Base-by-base conservation (phyloP, 2,888 invertebrate genomes). In the Drosophila atripex region DNA sequence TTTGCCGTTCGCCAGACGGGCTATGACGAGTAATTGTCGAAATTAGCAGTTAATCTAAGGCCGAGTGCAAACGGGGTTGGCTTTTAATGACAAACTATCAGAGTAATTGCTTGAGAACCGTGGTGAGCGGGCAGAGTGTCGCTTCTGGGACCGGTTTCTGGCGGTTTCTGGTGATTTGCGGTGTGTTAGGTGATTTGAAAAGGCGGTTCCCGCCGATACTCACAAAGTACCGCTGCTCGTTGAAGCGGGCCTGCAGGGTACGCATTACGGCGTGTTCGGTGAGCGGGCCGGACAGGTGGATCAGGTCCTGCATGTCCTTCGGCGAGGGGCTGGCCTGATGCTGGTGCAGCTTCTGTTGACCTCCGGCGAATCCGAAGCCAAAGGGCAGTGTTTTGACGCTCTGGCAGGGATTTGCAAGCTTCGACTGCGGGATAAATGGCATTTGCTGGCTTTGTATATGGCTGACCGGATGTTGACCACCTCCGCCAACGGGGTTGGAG, bases 191-290 rank as follows among this genome's bases (percentile, higher is more conserved):
- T 32, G 64, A 66, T 41, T 43, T 23, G 56, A 63, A 69, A 60
- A 55, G 74, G 64, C 69, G 56, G 69, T 25, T 73, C 45, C 55
- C 56, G 58, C 30, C 30, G 32, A 46, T 68, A 73, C 97, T 95
- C 92, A 98, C 98, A 92, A 97, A 97, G 90, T 96, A 96, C 88
- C 96, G 95, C 84, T 95, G 94, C 77, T 95, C 95, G 89, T 95
- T 95, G 93, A 98, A 98, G 89, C 98, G 93, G 9, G 97, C 95
- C 90, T 98, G 97, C 76, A 98, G 94, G 88, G 97, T 96, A 90
- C 96, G 95, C 92, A 98, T 95, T 51, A 98, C 96, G 64, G 97
- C 97, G 91, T 98, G 97, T 92, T 98, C 98, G 35, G 97, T 98
- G 86, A 98, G 94, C 55, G 98, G 98, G 35, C 97, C 97, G 49